Evolutionary conservation across 2,113 vertebrate species (phyloP).

Genomic region (pig (Sus scrofa)): T2T-Sscrofa CM000827.6:77464501-77465000

Average conservation of each 20-base stretch:
- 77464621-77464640: conserved; percentile 14
- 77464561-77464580: neutral
- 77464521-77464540: conserved; percentile 2
- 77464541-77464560: conserved; percentile 29
- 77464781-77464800: neutral
- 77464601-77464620: neutral
- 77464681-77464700: neutral
- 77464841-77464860: conserved; percentile 1
- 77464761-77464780: conserved; percentile 3
- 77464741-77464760: conserved; percentile 7
- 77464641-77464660: neutral
- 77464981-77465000: conserved; percentile 4
- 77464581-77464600: conserved; percentile 25
- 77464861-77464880: conserved; percentile 8
- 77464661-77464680: neutral
- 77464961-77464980: conserved; percentile 40
- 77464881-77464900: conserved; percentile 13
- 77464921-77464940: neutral
- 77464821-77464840: neutral
- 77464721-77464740: neutral
- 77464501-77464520: neutral
- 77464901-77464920: conserved; percentile 50
- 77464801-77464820: conserved; percentile 10
- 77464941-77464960: conserved; percentile 2
- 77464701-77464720: conserved; percentile 9